Percentiles rank a stretch among this genome's conserved stretches.
Evolutionary conservation across 2,888 invertebrate species (phyloP).

Genomic region (Spilarctia lutea): DNA sequence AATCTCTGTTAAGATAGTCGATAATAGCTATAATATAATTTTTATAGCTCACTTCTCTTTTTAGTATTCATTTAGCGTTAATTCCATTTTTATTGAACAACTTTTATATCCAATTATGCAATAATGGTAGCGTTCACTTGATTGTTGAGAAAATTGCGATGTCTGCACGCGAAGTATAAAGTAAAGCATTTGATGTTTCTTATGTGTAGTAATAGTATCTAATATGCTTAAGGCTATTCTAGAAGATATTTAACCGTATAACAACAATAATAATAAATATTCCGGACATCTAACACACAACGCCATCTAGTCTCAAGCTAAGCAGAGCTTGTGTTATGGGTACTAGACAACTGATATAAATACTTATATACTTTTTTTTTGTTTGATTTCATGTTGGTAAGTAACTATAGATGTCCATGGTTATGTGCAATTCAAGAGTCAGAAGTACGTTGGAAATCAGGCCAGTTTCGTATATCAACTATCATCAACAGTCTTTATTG

Average conservation of each 20-base stretch:
- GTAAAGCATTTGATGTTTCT: not conserved
- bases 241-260: not conserved
- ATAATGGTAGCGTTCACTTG: constrained; percentile 43
- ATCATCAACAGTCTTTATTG: too few species aligned
- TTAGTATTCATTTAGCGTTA: constrained; percentile 52
- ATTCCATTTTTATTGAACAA: constrained; percentile 47
- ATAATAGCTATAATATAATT: constrained; percentile 55
- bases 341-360: too few species aligned
- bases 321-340: too few species aligned
- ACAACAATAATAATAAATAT: too few species aligned
- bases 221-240: not conserved
- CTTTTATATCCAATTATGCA: constrained; percentile 52
- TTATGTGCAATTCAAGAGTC: not conserved
- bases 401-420: too few species aligned
- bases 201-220: not conserved
- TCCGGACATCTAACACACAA: too few species aligned
- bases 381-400: too few species aligned
- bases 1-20: constrained; percentile 45
- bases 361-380: too few species aligned
- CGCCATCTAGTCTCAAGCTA: too few species aligned
- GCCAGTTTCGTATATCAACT: too few species aligned
- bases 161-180: constrained; percentile 18
- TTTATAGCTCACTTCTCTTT: constrained; percentile 47
- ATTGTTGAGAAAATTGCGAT: constrained; percentile 30
- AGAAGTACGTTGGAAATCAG: too few species aligned